Base-by-base conservation (phyloP, 2,888 invertebrate genomes). In the Trichogramma evanescens region DNA sequence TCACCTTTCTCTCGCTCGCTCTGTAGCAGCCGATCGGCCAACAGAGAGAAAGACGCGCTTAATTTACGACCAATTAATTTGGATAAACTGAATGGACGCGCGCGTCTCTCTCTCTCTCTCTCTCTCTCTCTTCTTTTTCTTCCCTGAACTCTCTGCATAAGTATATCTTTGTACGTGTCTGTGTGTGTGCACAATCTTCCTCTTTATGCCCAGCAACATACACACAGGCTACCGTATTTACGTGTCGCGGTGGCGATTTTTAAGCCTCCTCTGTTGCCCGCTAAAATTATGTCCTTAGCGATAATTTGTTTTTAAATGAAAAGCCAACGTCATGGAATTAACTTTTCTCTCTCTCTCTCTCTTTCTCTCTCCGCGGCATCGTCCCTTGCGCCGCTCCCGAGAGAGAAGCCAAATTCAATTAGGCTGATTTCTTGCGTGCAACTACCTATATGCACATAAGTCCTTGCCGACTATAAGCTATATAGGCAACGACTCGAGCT, bases 1-100 rank as follows among this genome's bases (percentile, higher is more conserved):
- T 67, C 65, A 61, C 66, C 61, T 63, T 63, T 64, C 65, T 67
- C 65, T 52, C 63, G 26, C 26, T 26, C 26, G 26, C 26, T 26
- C 26, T 26, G 26, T 26, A 26, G 26, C 26, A 26, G 26, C 26
- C 26, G 26, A 26, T 26, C 26, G 26, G 26, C 26, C 26, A 26
- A 26, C 26, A 26, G 26, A 26, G 26, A 26, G 26, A 26, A 26
- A 26, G 26, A 26, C 26, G 26, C 26, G 26, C 73, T 72, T 78
- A 77, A 77, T 78, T 77, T 78, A 77, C 74, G 77, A 74, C 77
- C 77, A 78, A 78, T 78, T 78, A 78, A 78, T 77, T 77, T 77
- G 77, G 77, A 76, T 77, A 77, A 77, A 76, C 73, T 72, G 75
- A 74, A 73, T 70, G 69, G 69, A 61, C 65, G 61, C 46, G 41